phyloP scores from a whole-genome alignment of 2,113 vertebrate genomes.

The Rhineura floridana region DNA sequence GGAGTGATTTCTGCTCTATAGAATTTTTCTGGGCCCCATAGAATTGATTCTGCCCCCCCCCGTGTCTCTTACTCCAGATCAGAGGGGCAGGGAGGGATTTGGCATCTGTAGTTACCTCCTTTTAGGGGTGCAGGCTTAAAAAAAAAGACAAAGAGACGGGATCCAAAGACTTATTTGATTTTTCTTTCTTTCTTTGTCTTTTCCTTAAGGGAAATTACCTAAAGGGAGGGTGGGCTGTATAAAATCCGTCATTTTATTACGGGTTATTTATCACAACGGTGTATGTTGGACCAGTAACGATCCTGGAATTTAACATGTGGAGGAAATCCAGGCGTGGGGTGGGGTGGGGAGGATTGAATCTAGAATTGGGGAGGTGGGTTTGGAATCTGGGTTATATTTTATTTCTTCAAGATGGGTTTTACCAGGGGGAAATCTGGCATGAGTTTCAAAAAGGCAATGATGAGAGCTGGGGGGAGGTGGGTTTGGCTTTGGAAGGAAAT shows the following conservation, averaged over 20 bases:
- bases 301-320: not conserved
- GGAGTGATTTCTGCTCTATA: not conserved
- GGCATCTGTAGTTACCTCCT: not conserved
- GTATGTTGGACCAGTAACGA: not conserved
- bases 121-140: not conserved
- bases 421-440: not conserved
- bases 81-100: not conserved
- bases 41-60: not conserved
- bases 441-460: too few relatives aligned
- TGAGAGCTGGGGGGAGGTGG: not conserved
- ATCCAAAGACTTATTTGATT: not conserved
- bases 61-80: not conserved
- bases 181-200: not conserved
- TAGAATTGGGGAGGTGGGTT: not conserved
- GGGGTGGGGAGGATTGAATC: not conserved
- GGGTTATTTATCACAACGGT: not conserved
- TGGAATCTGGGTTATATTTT: not conserved
- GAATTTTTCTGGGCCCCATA: too few relatives aligned
- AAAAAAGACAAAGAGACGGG: not conserved
- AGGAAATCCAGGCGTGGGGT: not conserved
- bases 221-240: not conserved
- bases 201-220: not conserved
- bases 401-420: not conserved
- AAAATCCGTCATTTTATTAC: not conserved
- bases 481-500: not conserved